Evolutionary conservation across 2,888 invertebrate species (phyloP), one percentile per base, ranked within the genome.

Genomic region (Cerastis rubricosa): DNA sequence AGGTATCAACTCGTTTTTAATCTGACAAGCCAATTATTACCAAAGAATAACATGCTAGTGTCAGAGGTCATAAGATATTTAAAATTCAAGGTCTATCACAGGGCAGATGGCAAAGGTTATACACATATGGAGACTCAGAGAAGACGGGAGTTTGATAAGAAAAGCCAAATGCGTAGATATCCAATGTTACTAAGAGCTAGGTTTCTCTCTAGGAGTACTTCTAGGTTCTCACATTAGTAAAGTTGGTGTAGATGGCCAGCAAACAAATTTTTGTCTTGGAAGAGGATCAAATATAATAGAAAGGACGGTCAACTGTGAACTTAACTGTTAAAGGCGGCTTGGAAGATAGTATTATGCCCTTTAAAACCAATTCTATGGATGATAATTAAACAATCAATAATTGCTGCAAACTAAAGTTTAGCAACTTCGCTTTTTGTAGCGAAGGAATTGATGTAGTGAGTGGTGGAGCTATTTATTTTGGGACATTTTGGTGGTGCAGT

Each of bases 241-340:
- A 76, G 7, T 83, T 61, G 5, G 67, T 72, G 54, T 63, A 74
- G n/a, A 71, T 83, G 11, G 11, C 76, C 85, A 64, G 76, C 54
- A 64, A 88, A 84, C 25, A 78, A 14, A 67, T 71, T 66, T 57
- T 74, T 83, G 35, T 87, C 79, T 45, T 81, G 25, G 9, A 65
- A 75, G 22, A 84, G 68, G 22, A 84, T 80, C 1, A 74, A 0
- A 63, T 81, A 81, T 35, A 84, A 35, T 35, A 71, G 17, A 84
- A 82, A 12, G 51, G 29, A 51, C 12, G 22, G 4, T 67, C 47
- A n/a, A 67, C 47, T 7, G 19, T 67, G 59, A 77, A 66, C 40
- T 68, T 66, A 6, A 66, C 35, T 35, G 49, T 22, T 2, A 9
- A 35, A 57, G 29, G 51, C 54, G 25, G 29, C 35, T 43, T 7